Percentiles rank a stretch among this genome's conserved stretches.
Conservation (phyloP, 2,797 vertebrate genomes). For the Jordanella pulchra region DNA sequence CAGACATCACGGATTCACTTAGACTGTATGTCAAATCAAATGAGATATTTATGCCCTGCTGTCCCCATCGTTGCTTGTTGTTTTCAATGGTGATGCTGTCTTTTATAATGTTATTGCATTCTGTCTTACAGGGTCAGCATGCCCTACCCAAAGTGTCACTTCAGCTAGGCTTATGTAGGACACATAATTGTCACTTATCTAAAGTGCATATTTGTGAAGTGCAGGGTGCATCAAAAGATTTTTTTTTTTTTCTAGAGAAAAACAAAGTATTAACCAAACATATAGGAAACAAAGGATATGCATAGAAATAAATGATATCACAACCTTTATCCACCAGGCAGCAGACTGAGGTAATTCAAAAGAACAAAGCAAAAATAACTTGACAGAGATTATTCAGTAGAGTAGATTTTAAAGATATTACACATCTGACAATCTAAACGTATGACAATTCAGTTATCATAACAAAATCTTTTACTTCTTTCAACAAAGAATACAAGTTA, state of each 20-base stretch:
- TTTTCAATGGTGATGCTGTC: constrained; percentile 33
- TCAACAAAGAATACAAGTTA: too few relatives aligned
- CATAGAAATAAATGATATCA: not conserved
- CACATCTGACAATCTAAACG: too few relatives aligned
- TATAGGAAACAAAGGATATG: not conserved
- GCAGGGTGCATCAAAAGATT: constrained; percentile 4
- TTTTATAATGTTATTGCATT: constrained; percentile 41
- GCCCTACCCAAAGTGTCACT: constrained; percentile 9
- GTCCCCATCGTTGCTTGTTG: constrained; percentile 34
- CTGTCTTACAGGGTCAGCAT: constrained; percentile 42
- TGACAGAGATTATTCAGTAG: not conserved
- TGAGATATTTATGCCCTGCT: constrained; percentile 52
- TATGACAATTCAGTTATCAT: too few relatives aligned
- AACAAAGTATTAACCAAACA: not conserved
- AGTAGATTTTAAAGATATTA: not conserved
- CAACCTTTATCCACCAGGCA: not conserved
- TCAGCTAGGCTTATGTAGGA: constrained; percentile 5
- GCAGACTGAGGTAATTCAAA: not conserved
- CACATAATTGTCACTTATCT: constrained; percentile 1
- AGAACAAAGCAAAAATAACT: not conserved
- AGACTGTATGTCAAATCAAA: constrained; percentile 47
- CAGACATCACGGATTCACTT: constrained; percentile 39
- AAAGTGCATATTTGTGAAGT: constrained; percentile 8
- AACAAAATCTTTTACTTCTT: too few relatives aligned
- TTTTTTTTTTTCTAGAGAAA: not conserved